Evolutionary conservation across 1,140 invertebrate genomes (phyloP).

Genomic region (Delia radicum): DNA sequence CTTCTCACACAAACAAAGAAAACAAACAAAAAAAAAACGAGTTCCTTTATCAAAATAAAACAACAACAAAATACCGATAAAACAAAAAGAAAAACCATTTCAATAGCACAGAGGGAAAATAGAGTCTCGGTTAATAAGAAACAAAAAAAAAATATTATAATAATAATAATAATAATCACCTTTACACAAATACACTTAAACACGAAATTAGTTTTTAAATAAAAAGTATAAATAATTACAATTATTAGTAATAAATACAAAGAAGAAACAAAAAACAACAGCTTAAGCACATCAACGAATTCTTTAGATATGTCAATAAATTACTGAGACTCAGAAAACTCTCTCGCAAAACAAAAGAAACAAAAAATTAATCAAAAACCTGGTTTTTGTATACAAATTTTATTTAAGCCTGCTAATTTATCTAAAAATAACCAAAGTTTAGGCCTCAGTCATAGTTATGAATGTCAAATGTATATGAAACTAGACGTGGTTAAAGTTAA

Average conservation of each 20-base stretch:
- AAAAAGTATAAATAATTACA: not conserved
- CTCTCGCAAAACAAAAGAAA: too few relatives aligned
- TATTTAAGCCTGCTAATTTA: too few relatives aligned
- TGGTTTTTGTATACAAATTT: too few relatives aligned
- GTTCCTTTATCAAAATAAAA: conserved; percentile 14
- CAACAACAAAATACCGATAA: not conserved
- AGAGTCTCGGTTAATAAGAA: not conserved
- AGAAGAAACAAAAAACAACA: not conserved
- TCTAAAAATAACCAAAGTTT: too few relatives aligned
- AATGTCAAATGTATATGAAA: too few relatives aligned
- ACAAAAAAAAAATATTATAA: not conserved
- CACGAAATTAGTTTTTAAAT: conserved; percentile 9
- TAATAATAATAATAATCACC: not conserved
- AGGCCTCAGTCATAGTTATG: too few relatives aligned
- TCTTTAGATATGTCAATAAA: conserved; percentile 8
- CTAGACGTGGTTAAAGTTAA: too few relatives aligned
- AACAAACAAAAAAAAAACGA: not conserved
- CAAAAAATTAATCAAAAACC: too few relatives aligned
- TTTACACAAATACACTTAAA: not conserved
- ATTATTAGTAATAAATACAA: not conserved
- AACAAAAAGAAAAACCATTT: not conserved
- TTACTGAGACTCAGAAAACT: conserved; percentile 3
- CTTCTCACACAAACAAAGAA: not conserved
- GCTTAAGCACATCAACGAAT: conserved; percentile 17
- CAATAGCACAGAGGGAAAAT: not conserved